Evolutionary conservation across 2,113 vertebrate species (phyloP).

Genomic region (Tichodroma muraria): DNA sequence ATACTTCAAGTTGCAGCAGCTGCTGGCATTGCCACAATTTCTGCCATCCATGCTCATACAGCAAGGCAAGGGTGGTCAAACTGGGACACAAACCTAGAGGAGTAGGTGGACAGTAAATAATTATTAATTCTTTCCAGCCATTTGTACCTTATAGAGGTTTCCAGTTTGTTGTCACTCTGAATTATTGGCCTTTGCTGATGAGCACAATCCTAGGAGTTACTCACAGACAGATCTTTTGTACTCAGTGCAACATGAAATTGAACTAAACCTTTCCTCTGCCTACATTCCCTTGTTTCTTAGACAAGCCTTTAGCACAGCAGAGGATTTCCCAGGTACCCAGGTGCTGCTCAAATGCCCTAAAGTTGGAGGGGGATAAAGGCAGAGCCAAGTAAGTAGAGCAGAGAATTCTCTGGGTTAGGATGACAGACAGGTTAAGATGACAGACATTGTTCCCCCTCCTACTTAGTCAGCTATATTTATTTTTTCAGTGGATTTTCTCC

Average conservation of each 20-base stretch:
- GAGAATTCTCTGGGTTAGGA: not conserved
- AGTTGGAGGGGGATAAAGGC: not conserved
- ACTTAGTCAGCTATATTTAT: not conserved
- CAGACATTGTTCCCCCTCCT: not conserved
- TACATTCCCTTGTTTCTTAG: not conserved
- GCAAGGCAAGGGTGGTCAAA: not conserved
- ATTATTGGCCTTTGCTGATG: not conserved
- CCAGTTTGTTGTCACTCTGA: not conserved
- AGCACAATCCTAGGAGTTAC: not conserved
- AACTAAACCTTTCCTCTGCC: not conserved
- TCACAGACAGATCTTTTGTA: not conserved
- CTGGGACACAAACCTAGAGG: not conserved
- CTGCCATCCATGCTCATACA: not conserved
- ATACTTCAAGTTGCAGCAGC: not conserved
- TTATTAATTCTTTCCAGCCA: not conserved
- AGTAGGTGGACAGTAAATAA: not conserved
- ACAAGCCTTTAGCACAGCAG: not conserved
- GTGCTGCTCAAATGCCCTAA: not conserved
- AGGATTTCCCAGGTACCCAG: not conserved
- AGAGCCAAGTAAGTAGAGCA: not conserved
- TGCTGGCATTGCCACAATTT: not conserved
- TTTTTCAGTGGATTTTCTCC: constrained; percentile 3
- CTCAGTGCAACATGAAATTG: not conserved
- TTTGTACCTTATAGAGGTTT: not conserved
- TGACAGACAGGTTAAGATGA: not conserved